A percentile compares a stretch with the other conserved stretches of the same genome.
phyloP scores from a whole-genome alignment of 1,140 invertebrate species.

The Microvelia longipes region DNA sequence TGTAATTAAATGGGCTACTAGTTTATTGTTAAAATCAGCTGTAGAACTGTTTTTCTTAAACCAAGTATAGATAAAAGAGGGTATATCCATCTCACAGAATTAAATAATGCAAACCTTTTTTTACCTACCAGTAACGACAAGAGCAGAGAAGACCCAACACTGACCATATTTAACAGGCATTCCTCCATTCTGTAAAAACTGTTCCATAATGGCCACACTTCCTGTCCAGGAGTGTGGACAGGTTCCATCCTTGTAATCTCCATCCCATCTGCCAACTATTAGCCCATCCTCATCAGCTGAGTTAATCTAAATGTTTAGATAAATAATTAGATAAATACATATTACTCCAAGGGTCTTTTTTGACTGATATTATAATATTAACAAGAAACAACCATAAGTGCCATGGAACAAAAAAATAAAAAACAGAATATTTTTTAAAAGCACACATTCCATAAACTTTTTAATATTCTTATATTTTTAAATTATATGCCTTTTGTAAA shows the following conservation, averaged over 20 bases:
- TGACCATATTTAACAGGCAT: constrained; percentile 61
- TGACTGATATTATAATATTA: not conserved
- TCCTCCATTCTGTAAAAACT: constrained; percentile 38
- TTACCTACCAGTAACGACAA: constrained; percentile 48
- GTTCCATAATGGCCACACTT: constrained; percentile 47
- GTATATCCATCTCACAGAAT: too few species aligned
- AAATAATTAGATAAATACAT: too few species aligned
- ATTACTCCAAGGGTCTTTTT: too few species aligned
- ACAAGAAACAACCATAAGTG: not conserved
- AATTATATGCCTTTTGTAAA: too few species aligned
- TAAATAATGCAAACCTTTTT: too few species aligned
- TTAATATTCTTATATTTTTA: too few species aligned
- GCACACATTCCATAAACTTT: not conserved
- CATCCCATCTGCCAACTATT: constrained; percentile 53
- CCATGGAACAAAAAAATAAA: not conserved
- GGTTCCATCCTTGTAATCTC: constrained; percentile 50
- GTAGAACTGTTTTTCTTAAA: too few species aligned
- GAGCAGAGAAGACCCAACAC: constrained; percentile 65
- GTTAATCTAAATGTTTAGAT: constrained; percentile 49
- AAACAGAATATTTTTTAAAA: not conserved
- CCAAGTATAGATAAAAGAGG: too few species aligned
- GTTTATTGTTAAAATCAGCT: too few species aligned
- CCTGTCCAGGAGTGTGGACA: constrained; percentile 52
- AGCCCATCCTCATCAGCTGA: constrained; percentile 53
- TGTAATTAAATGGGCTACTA: too few species aligned